Evolutionary conservation across 2,797 vertebrate species (phyloP).

Genomic region (Fistularia commersonii): DNA sequence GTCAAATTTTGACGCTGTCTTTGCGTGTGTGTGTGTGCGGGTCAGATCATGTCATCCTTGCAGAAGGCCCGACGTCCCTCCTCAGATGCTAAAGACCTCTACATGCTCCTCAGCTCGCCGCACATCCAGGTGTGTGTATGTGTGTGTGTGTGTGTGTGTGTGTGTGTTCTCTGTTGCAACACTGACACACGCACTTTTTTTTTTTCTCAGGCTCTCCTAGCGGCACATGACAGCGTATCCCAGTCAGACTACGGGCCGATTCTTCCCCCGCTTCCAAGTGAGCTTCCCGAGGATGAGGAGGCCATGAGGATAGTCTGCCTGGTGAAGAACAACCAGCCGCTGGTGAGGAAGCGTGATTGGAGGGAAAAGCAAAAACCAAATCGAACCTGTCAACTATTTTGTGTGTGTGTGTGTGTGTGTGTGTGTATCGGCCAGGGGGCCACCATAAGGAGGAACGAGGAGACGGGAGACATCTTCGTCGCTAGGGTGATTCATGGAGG

Average conservation of each 20-base stretch:
- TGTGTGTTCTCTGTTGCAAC: background rate
- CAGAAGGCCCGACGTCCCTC: conserved; percentile 58
- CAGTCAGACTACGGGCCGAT: conserved; percentile 85
- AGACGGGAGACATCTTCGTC: conserved; percentile 86
- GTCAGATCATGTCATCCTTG: conserved; percentile 72
- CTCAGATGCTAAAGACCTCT: conserved; percentile 80
- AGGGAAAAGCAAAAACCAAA: no score
- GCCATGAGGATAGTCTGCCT: conserved; percentile 88
- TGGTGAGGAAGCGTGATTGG: conserved; percentile 71
- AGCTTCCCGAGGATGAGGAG: conserved; percentile 85
- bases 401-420: no score
- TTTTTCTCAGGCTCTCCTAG: conserved; percentile 80
- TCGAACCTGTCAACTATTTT: no score
- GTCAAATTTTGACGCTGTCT: no score
- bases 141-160: no score
- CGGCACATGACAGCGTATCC: conserved; percentile 85
- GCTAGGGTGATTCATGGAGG: conserved; percentile 92
- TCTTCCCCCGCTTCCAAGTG: conserved; percentile 82
- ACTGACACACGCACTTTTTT: background rate
- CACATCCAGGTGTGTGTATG: conserved; percentile 77
- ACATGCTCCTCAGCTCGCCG: conserved; percentile 72
- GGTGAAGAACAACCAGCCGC: conserved; percentile 91
- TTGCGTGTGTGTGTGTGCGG: background rate
- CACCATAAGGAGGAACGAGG: conserved; percentile 88
- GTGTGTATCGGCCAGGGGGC: conserved; percentile 77